Evolutionary conservation across 2,888 invertebrate species (phyloP).

Genomic region (Agrotis segetum): DNA sequence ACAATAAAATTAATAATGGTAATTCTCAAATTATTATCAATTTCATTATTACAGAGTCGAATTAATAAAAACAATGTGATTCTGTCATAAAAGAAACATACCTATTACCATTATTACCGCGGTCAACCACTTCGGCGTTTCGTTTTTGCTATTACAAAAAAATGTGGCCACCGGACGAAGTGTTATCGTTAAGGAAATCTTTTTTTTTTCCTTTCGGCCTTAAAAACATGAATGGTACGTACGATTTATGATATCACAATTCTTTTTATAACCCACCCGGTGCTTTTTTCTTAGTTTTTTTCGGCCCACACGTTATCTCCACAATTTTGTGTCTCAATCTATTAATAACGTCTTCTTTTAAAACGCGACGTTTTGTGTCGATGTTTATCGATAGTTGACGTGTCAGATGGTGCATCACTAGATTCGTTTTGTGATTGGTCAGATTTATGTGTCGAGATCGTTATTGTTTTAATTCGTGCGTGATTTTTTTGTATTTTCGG

Average conservation of each 20-base stretch:
- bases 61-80: slow-evolving; percentile 58
- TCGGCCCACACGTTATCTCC: slow-evolving; percentile 79
- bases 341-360: slow-evolving; percentile 89
- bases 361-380: slow-evolving; percentile 81
- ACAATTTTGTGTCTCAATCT: slow-evolving; percentile 90
- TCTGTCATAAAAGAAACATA: slow-evolving; percentile 56
- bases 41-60: slow-evolving; percentile 31
- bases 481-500: slow-evolving; percentile 30
- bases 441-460: slow-evolving; percentile 57
- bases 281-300: slow-evolving; percentile 79
- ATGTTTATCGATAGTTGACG: slow-evolving; percentile 79
- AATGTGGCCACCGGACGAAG: slow-evolving; percentile 87
- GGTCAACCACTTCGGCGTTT: slow-evolving; percentile 72
- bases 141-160: slow-evolving; percentile 73
- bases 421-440: slow-evolving; percentile 58
- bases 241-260: slow-evolving; percentile 90
- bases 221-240: slow-evolving; percentile 89
- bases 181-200: slow-evolving; percentile 88
- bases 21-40: slow-evolving; percentile 31
- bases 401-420: slow-evolving; percentile 74
- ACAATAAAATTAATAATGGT: slow-evolving; percentile 27
- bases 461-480: slow-evolving; percentile 56
- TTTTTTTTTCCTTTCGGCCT: slow-evolving; percentile 76
- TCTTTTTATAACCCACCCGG: slow-evolving; percentile 86
- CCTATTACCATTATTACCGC: slow-evolving; percentile 65